Base-by-base conservation (phyloP, 1,140 invertebrate genomes). In the Cecropterus lyciades region DNA sequence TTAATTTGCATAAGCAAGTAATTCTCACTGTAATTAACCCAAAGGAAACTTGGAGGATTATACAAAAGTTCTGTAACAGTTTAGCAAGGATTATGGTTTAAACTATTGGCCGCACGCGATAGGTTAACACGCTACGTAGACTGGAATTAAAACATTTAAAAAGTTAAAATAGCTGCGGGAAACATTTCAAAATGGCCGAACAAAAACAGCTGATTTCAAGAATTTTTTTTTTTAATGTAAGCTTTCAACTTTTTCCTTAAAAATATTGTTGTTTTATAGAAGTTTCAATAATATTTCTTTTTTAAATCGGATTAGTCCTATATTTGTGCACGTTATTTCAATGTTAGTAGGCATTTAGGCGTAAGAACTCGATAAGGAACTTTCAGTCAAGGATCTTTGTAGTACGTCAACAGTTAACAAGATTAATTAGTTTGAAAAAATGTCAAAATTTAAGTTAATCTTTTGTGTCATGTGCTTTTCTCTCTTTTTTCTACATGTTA, bases 131-230 rank as follows among this genome's bases (percentile, higher is more conserved):
- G 59, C 46, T 15, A 63, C 30, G 48, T 51, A 40, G 49, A 51
- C 57, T 62, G 45, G 48, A 51, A 63, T 63, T 63, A 51, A 63
- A 63, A 63, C 59, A 51, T 63, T 63, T 63, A 37, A 52, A 63
- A 63, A 63, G 46, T 63, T 63, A n/a, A 49, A 63, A 42, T 63
- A 24, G 15, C 48, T 11, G 13, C 33, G 30, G 20, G 30, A 40
- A 51, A 51, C 48, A 51, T 20, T 51, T 27, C 46, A 51, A 63
- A 63, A 63, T 63, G 17, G 59, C 59, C 6, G 13, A 42, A 51
- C 24, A n/a, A 42, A 51, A 49, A 37, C 11, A 33, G 43, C 24
- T 37, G 15, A 30, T 60, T 49, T 37, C 16, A 16, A 0, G 45
- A 60, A 33, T 48, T 16, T 4, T 8, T n/a, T 30, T 37, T 48